A percentile compares a stretch with the other conserved stretches of the same genome.
Evolutionary conservation across 1,140 invertebrate genomes (phyloP).

Genomic region (Drosophila ogumai): DNA sequence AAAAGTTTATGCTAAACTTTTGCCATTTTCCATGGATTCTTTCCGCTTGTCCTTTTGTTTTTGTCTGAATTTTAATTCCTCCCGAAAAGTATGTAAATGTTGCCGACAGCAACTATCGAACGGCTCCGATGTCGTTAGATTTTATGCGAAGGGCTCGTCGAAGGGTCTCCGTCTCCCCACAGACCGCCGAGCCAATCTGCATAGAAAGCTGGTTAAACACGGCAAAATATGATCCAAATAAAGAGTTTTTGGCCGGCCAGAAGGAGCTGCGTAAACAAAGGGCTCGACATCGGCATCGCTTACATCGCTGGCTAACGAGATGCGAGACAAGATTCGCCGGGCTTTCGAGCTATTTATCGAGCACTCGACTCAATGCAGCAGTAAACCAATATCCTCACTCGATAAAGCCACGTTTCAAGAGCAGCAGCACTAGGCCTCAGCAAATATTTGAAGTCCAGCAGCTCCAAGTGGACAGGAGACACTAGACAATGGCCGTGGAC

Average conservation of each 20-base stretch:
- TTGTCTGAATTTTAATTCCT: slow-evolving; percentile 70
- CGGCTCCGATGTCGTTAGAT: slow-evolving; percentile 70
- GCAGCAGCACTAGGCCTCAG: slow-evolving; percentile 22
- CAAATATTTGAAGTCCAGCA: slow-evolving; percentile 52
- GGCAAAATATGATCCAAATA: slow-evolving; percentile 46
- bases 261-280: slow-evolving; percentile 58
- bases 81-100: slow-evolving; percentile 71
- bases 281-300: slow-evolving; percentile 66
- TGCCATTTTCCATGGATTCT: slow-evolving; percentile 58
- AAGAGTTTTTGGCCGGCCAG: slow-evolving; percentile 18
- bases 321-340: slow-evolving; percentile 33
- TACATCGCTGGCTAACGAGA: slow-evolving; percentile 31
- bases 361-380: slow-evolving; percentile 61
- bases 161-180: slow-evolving; percentile 29
- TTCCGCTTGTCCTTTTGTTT: slow-evolving; percentile 40
- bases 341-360: slow-evolving; percentile 72
- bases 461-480: slow-evolving; percentile 9
- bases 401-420: slow-evolving; percentile 22
- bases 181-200: slow-evolving; percentile 43
- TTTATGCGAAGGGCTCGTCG: slow-evolving; percentile 43
- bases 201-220: slow-evolving; percentile 57
- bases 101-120: slow-evolving; percentile 69
- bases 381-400: slow-evolving; percentile 47
- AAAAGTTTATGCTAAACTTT: slow-evolving; percentile 81
- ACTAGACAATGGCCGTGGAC: slow-evolving; percentile 2